A percentile compares a stretch with the other conserved stretches of the same genome.
These are phyloP conservation scores for Poicephalus meyeri DNA, from an alignment of 2,113 vertebrate species.

Conservation along the genomic window DNA sequence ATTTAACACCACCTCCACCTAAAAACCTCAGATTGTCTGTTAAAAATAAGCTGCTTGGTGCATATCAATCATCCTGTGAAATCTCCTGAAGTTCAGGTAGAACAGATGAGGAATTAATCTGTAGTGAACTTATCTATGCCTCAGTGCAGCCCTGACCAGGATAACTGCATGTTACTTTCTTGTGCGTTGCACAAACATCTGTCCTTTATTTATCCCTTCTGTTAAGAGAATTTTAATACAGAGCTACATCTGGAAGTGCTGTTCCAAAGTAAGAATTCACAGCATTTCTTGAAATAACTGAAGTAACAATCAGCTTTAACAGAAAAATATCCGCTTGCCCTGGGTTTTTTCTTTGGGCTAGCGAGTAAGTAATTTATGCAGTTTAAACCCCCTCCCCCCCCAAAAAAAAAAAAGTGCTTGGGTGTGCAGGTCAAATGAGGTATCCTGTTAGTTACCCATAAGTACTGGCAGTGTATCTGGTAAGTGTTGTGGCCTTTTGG, in stretches of 20 bases:
- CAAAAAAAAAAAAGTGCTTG: neutral
- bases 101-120: neutral
- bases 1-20: neutral
- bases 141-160: neutral
- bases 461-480: neutral
- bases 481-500: neutral
- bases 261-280: neutral
- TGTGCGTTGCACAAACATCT: neutral
- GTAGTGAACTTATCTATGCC: neutral
- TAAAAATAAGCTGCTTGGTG: neutral
- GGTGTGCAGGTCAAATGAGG: neutral
- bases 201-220: neutral
- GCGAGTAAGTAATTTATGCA: neutral
- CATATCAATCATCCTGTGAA: neutral
- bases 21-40: neutral
- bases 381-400: neutral
- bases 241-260: neutral
- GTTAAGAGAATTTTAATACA: neutral
- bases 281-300: neutral
- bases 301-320: neutral
- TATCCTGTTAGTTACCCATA: accelerated
- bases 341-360: neutral
- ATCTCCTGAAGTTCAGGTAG: neutral
- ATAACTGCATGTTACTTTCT: neutral
- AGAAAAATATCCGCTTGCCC: neutral